Conservation (phyloP, 1,140 invertebrate genomes). For the Apis florea region DNA sequence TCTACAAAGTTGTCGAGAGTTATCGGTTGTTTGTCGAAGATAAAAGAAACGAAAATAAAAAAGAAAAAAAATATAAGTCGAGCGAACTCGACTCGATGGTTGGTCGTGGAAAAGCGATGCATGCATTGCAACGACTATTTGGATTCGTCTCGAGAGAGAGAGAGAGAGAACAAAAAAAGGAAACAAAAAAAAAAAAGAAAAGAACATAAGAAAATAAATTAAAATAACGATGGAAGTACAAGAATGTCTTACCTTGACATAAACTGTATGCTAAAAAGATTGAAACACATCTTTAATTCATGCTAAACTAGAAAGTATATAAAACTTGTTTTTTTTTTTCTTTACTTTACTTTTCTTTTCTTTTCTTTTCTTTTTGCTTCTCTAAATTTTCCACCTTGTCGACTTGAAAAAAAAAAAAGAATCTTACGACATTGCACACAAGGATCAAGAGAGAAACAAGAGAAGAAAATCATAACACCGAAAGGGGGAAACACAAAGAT, state of each 20-base stretch:
- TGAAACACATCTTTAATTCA: constrained; percentile 77
- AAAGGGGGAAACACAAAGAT: constrained; percentile 3
- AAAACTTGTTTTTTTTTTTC: not conserved
- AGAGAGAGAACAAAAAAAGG: not conserved
- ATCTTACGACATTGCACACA: too few species aligned
- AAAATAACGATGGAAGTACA: constrained; percentile 56
- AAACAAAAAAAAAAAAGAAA: not conserved
- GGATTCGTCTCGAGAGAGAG: not conserved
- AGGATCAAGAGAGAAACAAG: too few species aligned
- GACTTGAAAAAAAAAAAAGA: too few species aligned
- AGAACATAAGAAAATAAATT: constrained; percentile 10
- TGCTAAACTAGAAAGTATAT: constrained; percentile 59
- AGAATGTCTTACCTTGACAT: constrained; percentile 80
- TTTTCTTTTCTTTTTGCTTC: not conserved
- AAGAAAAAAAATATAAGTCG: too few species aligned
- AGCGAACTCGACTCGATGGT: not conserved
- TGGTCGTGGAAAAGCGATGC: constrained; percentile 28
- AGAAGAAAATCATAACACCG: constrained; percentile 13
- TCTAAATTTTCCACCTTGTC: too few species aligned
- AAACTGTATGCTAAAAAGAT: constrained; percentile 81
- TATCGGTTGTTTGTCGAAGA: not conserved
- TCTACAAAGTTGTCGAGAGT: not conserved
- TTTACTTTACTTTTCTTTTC: not conserved
- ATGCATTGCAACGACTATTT: constrained; percentile 44
- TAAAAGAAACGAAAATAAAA: not conserved